Evolutionary conservation across 2,113 vertebrate species (phyloP), one percentile per base, ranked within the genome.

Genomic region (Alexandromys fortis): DNA sequence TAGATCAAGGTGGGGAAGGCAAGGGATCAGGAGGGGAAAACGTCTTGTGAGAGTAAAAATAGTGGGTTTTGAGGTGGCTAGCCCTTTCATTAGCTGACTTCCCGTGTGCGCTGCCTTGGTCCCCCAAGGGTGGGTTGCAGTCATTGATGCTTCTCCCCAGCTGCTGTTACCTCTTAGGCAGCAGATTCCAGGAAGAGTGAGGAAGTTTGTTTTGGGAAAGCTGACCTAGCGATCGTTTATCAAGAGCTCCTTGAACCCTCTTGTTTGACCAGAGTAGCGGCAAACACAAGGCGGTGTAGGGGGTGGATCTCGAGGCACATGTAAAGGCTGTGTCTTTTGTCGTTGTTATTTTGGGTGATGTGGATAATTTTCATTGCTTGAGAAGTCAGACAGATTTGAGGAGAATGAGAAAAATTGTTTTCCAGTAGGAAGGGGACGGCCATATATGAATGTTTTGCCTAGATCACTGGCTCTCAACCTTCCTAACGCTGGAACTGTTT

Each of bases 31-130:
- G 96, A 93, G 61, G 91, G 95, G 95, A 89, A 95, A 94, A 85
- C 92, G 73, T 47, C 94, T 92, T 76, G 30, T n/a, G 45, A 93
- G 92, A 91, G 47, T 96, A 94, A 97, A 97, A 97, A 95, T 85
- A 96, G 94, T 67, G 75, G 61, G 79, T 94, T 94, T 94, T 70
- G 81, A 81, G 75, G 52, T 75, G 94, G 65, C 47, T 35, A 35
- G 89, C 55, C 67, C 77, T 92, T 52, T 94, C 94, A 79, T 97
- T 92, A 90, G 75, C 47, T 63, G 81, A 76, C 93, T 91, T 91
- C 90, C 73, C 89, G 63, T 28, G 88, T 47, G 76, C 93, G 7
- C 4, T 1, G 87, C 42, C 88, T 77, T 17, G 70, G 68, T 58
- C 65, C 65, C 85, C 35, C 38, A 17, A 58, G 55, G 70, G 21